Evolutionary conservation across 2,797 vertebrate genomes (phyloP), one percentile per base, ranked within the genome.

Genomic region (Huso huso): DNA sequence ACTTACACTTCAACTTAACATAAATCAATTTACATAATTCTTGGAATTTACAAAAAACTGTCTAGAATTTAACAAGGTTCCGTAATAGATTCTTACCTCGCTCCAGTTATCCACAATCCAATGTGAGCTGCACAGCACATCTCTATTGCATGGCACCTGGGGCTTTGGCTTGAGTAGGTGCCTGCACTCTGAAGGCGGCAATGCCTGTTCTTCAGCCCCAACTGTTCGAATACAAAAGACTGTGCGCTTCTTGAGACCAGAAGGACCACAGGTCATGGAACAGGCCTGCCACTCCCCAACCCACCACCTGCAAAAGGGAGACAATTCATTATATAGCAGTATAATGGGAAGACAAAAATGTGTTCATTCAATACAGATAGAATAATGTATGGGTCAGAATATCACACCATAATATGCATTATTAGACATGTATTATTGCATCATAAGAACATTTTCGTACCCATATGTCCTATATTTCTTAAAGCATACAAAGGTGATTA

Each of bases 21-120:
- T 37, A 37, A 37, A 37, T 37, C 23, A 37, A 37, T 37, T 2
- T 37, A 37, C 2, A 37, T 37, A 37, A 37, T 37, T 37, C 23
- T 37, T 37, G 23, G 23, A 37, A 37, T 37, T 37, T 37, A 37
- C 23, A 37, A 1, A 37, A 37, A 37, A 18, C 15, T 18, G 15
- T 18, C 15, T 18, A 18, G 15, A 18, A 18, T 18, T 18, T 18
- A 18, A 37, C 23, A 37, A 37, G 23, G 23, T 37, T 3, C 2
- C 23, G 4, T 37, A 37, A 37, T 2, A 37, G 23, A 37, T 37
- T 37, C 72, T 77, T 77, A 91, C 89, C 85, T 90, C 81, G 64
- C 87, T 90, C 89, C 89, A 91, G 74, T 88, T 86, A 83, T 87
- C 84, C 65, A 91, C 87, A 15, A 88, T 86, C 89, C 89, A 91